Percentiles rank a stretch among this genome's conserved stretches.
Conservation (phyloP, 2,113 vertebrate species). For the Pachyramphus minor region DNA sequence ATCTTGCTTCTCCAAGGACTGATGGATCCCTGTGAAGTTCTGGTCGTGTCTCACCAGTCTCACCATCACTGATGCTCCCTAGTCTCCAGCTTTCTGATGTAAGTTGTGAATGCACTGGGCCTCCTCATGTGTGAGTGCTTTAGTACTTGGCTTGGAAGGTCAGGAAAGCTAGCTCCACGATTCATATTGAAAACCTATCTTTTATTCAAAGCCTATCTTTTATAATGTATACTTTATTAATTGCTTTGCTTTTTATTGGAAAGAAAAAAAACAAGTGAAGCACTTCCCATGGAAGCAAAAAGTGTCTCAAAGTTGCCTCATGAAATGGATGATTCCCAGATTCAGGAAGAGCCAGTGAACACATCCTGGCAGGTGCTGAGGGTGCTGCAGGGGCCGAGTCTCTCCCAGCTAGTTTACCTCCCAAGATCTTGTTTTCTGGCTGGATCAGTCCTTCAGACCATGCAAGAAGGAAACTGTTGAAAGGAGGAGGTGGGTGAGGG, state of each 20-base stretch:
- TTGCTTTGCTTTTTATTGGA: background rate
- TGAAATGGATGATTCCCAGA: background rate
- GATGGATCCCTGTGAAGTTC: background rate
- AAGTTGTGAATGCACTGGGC: background rate
- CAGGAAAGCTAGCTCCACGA: background rate
- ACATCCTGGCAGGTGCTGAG: background rate
- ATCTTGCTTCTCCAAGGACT: background rate
- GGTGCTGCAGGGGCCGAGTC: background rate
- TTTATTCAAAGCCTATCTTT: background rate
- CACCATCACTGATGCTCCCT: background rate
- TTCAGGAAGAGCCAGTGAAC: background rate
- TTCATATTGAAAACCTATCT: background rate
- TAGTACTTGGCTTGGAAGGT: background rate
- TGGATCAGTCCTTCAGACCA: background rate
- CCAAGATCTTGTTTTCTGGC: background rate
- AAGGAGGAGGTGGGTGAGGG: background rate
- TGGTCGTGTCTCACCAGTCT: background rate
- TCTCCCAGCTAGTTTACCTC: background rate
- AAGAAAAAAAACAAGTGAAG: background rate
- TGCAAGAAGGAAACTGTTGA: background rate
- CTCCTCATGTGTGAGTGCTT: background rate
- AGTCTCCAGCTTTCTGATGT: background rate
- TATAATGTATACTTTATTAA: background rate
- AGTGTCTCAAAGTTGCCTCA: background rate
- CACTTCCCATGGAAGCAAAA: background rate